Evolutionary conservation across 2,797 vertebrate species (phyloP).

Genomic region (Sebastes hubbsi): DNA sequence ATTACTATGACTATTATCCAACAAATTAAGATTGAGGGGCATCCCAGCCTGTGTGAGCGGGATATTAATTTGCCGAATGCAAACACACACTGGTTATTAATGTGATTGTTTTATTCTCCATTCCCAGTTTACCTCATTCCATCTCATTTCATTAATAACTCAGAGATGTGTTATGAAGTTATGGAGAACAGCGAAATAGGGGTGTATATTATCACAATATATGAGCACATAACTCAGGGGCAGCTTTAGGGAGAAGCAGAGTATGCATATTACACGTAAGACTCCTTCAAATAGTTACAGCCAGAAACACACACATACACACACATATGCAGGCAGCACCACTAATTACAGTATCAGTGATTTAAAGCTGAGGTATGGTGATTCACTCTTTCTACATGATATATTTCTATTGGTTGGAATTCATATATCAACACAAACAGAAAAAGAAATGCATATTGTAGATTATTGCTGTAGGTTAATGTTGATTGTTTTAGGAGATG

Average conservation of each 20-base stretch:
- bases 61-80: constrained; percentile 64
- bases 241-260: constrained; percentile 40
- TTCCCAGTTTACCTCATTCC: constrained; percentile 40
- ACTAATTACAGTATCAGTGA: constrained; percentile 36
- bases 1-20: constrained; percentile 39
- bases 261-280: constrained; percentile 18
- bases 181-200: constrained; percentile 44
- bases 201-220: constrained; percentile 54
- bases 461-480: constrained; percentile 3
- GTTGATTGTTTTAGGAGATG: background rate
- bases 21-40: constrained; percentile 59
- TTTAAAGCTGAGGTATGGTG: constrained; percentile 17
- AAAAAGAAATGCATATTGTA: background rate
- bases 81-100: constrained; percentile 73
- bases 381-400: constrained; percentile 21
- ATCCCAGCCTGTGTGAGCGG: constrained; percentile 36
- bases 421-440: constrained; percentile 30
- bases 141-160: constrained; percentile 70
- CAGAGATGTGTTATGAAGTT: constrained; percentile 54
- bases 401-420: constrained; percentile 24
- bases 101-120: constrained; percentile 57
- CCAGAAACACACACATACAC: background rate
- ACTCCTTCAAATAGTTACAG: constrained; percentile 8
- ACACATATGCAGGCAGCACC: background rate
- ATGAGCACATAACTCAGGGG: constrained; percentile 66